Base-by-base conservation (phyloP, 2,113 vertebrate species). In the Eurypyga helias region DNA sequence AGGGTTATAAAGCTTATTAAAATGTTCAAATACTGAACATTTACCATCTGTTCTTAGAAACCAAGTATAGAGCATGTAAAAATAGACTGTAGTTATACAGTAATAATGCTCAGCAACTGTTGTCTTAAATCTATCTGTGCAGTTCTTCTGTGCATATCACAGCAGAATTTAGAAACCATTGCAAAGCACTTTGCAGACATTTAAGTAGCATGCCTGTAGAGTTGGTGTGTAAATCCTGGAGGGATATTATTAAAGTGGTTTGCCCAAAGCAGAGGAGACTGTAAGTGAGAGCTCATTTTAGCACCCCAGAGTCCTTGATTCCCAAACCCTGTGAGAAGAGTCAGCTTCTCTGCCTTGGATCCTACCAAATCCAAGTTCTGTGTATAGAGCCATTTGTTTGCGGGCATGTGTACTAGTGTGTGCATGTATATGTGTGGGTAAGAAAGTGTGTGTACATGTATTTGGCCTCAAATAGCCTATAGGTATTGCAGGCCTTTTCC, bases 361-460 rank as follows among this genome's bases (percentile, higher is more conserved):
- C 94, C 84, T 96, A 61, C 62, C 89, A 66, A 96, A 97, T 97
- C 97, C 97, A 97, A 97, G 96, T 55, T 83, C 55, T 93, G 75
- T 83, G 90, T 79, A 1, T 96, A 96, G 93, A 94, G 77, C 84
- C 65, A 5, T 93, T 92, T 90, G 89, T 91, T 77, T 83, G 83
- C 1, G 55, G 94, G 85, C 81, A 60, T 4, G 49, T 87, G 43
- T 92, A 10, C 31, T 33, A 19, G 76, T 12, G 75, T 71, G 88
- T 93, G 94, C 73, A 23, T 70, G 75, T 89, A 12, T 92, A 2
- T 1, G 9, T 70, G 13, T 83, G 87, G 23, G 29, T 82, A 25
- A 75, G 83, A 73, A 71, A 31, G 57, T 55, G 87, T 36, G 29
- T 48, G 24, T 58, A 5, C 0, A 1, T 3, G 20, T 54, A 71